Percentiles rank a stretch among this genome's conserved stretches.
These are phyloP conservation scores for Tupaia chinensis DNA, from an alignment of 2,113 vertebrate genomes.

Conservation along the genomic window DNA sequence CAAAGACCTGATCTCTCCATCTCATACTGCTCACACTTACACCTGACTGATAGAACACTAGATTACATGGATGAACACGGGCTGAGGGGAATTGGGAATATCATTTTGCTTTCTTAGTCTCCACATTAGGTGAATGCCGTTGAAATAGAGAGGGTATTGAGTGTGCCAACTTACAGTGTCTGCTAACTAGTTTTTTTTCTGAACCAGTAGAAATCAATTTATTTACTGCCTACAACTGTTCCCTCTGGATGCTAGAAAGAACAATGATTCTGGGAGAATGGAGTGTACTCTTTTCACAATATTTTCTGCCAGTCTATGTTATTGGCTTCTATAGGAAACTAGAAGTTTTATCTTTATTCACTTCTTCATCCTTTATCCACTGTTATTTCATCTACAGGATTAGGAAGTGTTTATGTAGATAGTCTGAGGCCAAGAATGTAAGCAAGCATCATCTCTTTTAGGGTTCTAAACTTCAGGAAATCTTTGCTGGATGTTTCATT, in stretches of 20 bases:
- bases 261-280: not conserved
- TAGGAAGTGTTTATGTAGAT: not conserved
- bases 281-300: not conserved
- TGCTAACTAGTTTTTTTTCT: not conserved
- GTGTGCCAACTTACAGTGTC: not conserved
- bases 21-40: not conserved
- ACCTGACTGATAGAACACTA: not conserved
- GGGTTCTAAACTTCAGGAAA: not conserved
- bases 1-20: not conserved
- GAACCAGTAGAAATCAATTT: not conserved
- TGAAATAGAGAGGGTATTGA: not conserved
- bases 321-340: not conserved
- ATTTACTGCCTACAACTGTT: not conserved
- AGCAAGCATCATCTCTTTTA: not conserved
- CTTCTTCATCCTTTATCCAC: not conserved
- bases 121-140: not conserved
- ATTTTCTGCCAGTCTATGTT: not conserved
- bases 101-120: not conserved
- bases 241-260: not conserved
- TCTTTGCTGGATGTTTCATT: not conserved
- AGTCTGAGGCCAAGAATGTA: not conserved
- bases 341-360: not conserved
- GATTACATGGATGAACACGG: not conserved
- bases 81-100: not conserved
- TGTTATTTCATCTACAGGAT: not conserved